A percentile compares a stretch with the other conserved stretches of the same genome.
These are phyloP conservation scores for Rousettus leschenaultii DNA, from an alignment of 2,113 vertebrate species.

Conservation along the genomic window DNA sequence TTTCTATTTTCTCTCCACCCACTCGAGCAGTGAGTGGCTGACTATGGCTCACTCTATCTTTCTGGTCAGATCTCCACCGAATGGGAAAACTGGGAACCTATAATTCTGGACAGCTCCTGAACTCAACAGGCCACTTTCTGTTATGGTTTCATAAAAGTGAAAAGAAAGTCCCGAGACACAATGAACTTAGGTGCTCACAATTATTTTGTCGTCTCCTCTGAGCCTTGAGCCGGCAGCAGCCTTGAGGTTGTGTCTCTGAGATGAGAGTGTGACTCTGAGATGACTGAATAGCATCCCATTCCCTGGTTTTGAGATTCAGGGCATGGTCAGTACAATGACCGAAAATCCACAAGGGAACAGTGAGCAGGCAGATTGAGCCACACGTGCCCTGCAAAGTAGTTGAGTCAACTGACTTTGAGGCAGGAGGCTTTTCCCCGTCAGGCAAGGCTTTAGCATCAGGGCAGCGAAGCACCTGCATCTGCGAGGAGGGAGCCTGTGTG, in stretches of 20 bases:
- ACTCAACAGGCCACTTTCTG: not conserved
- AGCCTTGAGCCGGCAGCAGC: too few relatives aligned
- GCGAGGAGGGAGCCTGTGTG: not conserved
- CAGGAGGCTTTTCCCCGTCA: not conserved
- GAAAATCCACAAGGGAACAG: not conserved
- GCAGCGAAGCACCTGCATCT: not conserved
- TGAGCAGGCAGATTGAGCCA: not conserved
- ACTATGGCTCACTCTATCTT: not conserved
- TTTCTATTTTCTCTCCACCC: conserved; percentile 14
- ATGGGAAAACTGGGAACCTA: not conserved
- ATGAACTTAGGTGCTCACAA: not conserved
- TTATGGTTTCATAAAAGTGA: not conserved
- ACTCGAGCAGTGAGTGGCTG: not conserved
- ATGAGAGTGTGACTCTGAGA: not conserved
- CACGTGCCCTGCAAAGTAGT: not conserved
- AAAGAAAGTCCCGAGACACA: not conserved
- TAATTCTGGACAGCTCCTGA: not conserved
- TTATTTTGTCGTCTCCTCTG: not conserved
- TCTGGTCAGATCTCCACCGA: not conserved
- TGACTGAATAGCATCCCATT: not conserved
- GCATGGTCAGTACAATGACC: not conserved
- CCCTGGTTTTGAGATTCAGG: not conserved
- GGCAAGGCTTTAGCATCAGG: not conserved
- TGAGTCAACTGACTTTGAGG: not conserved
- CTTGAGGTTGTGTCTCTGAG: too few relatives aligned